Conservation (phyloP, 2,888 invertebrate genomes). For the Galeruca laticollis region DNA sequence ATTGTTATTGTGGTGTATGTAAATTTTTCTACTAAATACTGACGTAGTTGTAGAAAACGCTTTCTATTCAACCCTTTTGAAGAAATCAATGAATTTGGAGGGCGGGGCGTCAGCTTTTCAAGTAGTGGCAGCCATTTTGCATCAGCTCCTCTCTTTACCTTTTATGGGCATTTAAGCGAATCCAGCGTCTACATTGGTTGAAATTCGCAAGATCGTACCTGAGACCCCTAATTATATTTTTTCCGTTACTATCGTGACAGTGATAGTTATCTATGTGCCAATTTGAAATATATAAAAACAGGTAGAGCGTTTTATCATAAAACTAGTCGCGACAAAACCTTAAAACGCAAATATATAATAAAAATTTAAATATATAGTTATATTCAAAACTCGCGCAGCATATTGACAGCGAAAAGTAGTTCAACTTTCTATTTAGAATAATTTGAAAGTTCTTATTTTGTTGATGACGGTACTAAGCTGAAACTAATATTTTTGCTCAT, state of each 20-base stretch:
- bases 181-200: slow-evolving; percentile 71
- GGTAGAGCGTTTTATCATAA: background rate
- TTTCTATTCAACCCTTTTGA: slow-evolving; percentile 24
- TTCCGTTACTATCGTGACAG: slow-evolving; percentile 28
- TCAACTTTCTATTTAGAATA: slow-evolving; percentile 25
- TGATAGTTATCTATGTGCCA: slow-evolving; percentile 22
- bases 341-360: slow-evolving; percentile 15
- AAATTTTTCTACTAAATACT: background rate
- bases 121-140: slow-evolving; percentile 63
- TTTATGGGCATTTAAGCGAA: slow-evolving; percentile 75
- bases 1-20: background rate
- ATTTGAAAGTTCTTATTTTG: slow-evolving; percentile 15
- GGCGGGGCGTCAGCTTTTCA: slow-evolving; percentile 65
- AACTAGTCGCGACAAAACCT: background rate
- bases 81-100: slow-evolving; percentile 49
- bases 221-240: slow-evolving; percentile 25
- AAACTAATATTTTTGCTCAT: slow-evolving; percentile 7
- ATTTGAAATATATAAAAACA: background rate
- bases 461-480: slow-evolving; percentile 8
- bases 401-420: slow-evolving; percentile 54
- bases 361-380: slow-evolving; percentile 12
- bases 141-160: slow-evolving; percentile 70
- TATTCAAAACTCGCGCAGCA: slow-evolving; percentile 53
- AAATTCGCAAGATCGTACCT: slow-evolving; percentile 56
- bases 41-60: slow-evolving; percentile 7